Percentiles rank a stretch among this genome's conserved stretches.
phyloP scores from a whole-genome alignment of 1,140 invertebrate species.

The Anoplolepis gracilipes region DNA sequence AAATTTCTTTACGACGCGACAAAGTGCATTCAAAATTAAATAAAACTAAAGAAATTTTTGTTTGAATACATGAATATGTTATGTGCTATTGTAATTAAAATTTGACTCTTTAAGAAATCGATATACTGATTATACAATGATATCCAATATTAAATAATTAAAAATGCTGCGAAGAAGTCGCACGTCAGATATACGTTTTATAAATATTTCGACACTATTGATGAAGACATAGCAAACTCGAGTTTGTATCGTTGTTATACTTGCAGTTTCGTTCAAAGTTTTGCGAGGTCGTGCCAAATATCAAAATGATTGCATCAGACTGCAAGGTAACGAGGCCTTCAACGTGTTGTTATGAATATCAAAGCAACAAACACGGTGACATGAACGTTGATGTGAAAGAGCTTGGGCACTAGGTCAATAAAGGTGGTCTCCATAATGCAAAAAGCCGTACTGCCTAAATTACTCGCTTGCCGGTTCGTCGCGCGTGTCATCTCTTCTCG shows the following conservation, averaged over 20 bases:
- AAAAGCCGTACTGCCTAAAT: slow-evolving; percentile 15
- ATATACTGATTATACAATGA: not conserved
- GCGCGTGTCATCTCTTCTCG: not conserved
- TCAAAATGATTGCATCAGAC: slow-evolving; percentile 35
- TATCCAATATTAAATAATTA: not conserved
- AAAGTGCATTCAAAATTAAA: not conserved
- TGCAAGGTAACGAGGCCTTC: slow-evolving; percentile 31
- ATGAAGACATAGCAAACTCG: not conserved
- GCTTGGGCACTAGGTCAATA: not conserved
- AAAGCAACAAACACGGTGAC: slow-evolving; percentile 23
- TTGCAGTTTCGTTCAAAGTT: slow-evolving; percentile 32
- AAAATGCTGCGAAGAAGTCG: not conserved
- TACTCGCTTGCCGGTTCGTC: not conserved
- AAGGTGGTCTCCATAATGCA: slow-evolving; percentile 7
- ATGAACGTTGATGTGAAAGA: slow-evolving; percentile 32
- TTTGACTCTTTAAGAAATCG: not conserved
- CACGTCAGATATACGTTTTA: too few species aligned
- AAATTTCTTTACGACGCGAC: not conserved
- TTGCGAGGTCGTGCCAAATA: slow-evolving; percentile 33
- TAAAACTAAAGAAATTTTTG: not conserved
- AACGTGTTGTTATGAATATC: slow-evolving; percentile 55
- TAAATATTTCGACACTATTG: not conserved
- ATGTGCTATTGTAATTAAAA: not conserved
- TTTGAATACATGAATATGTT: not conserved
- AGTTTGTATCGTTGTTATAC: not conserved